phyloP scores from a whole-genome alignment of 2,797 vertebrate species.

The Hippoglossus hippoglossus region DNA sequence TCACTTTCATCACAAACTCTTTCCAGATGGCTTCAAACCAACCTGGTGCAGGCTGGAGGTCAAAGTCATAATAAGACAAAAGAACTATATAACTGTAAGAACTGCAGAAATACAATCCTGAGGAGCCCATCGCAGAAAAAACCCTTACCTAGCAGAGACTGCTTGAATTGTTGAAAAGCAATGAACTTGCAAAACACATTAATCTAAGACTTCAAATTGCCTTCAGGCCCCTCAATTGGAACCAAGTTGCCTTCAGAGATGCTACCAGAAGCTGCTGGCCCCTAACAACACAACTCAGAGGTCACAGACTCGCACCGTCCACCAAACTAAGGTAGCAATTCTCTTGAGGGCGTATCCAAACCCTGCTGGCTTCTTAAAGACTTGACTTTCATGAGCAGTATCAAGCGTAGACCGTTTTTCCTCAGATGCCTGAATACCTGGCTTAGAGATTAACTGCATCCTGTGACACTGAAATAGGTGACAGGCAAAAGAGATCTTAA shows the following conservation, averaged over 20 bases:
- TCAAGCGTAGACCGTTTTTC: conserved; percentile 11
- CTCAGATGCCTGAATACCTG: conserved; percentile 25
- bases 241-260: conserved; percentile 8
- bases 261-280: conserved; percentile 1
- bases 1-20: background rate
- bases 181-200: background rate
- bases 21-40: conserved; percentile 1
- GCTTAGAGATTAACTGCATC: conserved; percentile 31
- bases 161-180: background rate
- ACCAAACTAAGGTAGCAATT: background rate
- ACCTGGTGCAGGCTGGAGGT: background rate
- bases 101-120: background rate
- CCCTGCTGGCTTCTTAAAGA: conserved; percentile 2
- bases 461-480: conserved; percentile 34
- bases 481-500: conserved; percentile 29
- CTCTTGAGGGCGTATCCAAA: background rate
- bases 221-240: background rate
- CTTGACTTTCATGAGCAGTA: conserved; percentile 45
- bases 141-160: background rate
- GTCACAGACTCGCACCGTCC: conserved; percentile 9
- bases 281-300: conserved; percentile 10
- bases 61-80: background rate
- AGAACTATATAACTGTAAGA: background rate
- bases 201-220: background rate
- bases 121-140: background rate